Percentiles rank a stretch among this genome's conserved stretches.
Conservation (phyloP, 2,888 invertebrate species). For the Hipparchia semele region DNA sequence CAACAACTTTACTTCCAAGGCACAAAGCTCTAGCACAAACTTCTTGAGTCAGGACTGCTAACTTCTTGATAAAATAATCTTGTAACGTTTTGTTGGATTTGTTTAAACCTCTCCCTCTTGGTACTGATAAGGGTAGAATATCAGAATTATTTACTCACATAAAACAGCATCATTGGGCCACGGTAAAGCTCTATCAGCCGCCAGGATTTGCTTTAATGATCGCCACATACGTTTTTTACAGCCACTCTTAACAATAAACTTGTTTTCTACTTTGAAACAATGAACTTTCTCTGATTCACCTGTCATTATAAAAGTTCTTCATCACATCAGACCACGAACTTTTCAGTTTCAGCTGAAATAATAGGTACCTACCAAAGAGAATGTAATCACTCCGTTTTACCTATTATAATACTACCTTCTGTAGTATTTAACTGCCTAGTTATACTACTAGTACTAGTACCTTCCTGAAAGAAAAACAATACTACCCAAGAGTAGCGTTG, state of each 20-base stretch:
- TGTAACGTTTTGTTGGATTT: too few relatives aligned
- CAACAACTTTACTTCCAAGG: too few relatives aligned
- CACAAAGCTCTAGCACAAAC: too few relatives aligned
- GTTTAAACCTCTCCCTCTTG: too few relatives aligned
- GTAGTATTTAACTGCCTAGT: too few relatives aligned
- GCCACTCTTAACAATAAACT: slow-evolving; percentile 81
- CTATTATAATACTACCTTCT: not conserved
- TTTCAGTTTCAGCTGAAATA: not conserved
- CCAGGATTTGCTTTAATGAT: slow-evolving; percentile 93
- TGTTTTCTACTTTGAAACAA: slow-evolving; percentile 75
- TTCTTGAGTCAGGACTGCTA: too few relatives aligned
- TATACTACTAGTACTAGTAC: too few relatives aligned
- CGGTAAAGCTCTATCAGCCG: slow-evolving; percentile 89
- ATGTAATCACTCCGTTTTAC: too few relatives aligned
- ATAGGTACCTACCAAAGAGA: not conserved
- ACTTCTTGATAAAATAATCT: too few relatives aligned
- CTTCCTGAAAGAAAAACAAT: too few relatives aligned
- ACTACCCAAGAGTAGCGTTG: too few relatives aligned
- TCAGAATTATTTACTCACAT: slow-evolving; percentile 78
- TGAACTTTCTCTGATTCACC: slow-evolving; percentile 62
- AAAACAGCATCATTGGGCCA: slow-evolving; percentile 91
- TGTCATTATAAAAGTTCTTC: slow-evolving; percentile 51
- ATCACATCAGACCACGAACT: not conserved
- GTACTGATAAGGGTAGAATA: not conserved
- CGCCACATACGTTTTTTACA: slow-evolving; percentile 93